Evolutionary conservation across 2,797 vertebrate species (phyloP), one percentile per base, ranked within the genome.

Genomic region (Epinephelus coioides): DNA sequence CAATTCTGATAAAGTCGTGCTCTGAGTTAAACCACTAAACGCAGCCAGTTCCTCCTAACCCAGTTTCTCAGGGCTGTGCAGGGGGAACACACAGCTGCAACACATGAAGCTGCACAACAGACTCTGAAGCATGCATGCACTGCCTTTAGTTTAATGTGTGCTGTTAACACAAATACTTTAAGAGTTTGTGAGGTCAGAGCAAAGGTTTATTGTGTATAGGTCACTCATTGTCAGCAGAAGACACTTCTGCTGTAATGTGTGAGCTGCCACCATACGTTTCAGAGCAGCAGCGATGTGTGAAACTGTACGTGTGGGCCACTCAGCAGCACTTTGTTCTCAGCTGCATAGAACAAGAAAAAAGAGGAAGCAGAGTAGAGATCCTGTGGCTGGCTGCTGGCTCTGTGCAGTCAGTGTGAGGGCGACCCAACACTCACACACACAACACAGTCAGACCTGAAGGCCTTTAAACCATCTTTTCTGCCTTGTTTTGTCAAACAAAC

Each of bases 361-460:
- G 91, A 93, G 94, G 92, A 94, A 95, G 92, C 77, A 13, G 67
- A 17, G 56, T 47, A 63, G 69, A 88, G 80, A 72, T 81, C 57
- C 62, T 85, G 88, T 21, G 51, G 60, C 85, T 83, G 76, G 14
- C 34, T 64, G 59, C 51, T 55, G 68, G 0, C 38, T 69, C 67
- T 80, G 19, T 73, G 61, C 40, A 15, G 51, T 75, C 62, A 38
- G 54, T 50, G 10, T 53, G 69, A 74, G 59, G 59, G 34, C 69
- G 4, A 59, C 27, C 5, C 2, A 25, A 59, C 49, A 6, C 38
- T 71, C 57, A 70, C 65, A 34, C 34, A 8, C 34, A 34, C 34
- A 34, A 34, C 27, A 15, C 61, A 56, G 5, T 70, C 73, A 49
- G 47, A 60, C 49, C 64, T 23, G 38, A 38, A 56, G 69, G 62